These are phyloP conservation scores for Oxygymnocypris stewartii DNA, from an alignment of 2,113 vertebrate species.

Conservation along the genomic window DNA sequence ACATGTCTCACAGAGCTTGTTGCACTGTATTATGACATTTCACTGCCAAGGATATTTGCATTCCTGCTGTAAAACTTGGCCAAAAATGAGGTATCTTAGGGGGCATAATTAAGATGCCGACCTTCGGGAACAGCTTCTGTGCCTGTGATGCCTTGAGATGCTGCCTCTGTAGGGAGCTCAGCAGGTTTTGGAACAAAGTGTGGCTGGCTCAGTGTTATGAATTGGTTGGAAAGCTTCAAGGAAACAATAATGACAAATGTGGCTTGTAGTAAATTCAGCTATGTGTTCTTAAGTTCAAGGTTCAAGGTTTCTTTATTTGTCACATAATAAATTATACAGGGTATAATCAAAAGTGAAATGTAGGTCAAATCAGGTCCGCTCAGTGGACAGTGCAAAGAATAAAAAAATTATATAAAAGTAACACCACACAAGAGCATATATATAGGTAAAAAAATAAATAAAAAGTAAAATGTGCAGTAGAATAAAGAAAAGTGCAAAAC, in stretches of 20 bases:
- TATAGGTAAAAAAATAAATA: too few species aligned
- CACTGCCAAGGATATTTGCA: background rate
- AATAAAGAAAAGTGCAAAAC: too few species aligned
- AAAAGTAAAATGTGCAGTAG: too few species aligned
- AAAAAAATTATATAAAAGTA: too few species aligned
- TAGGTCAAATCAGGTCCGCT: too few species aligned
- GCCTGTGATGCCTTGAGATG: background rate
- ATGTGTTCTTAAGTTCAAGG: too few species aligned
- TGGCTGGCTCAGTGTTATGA: background rate
- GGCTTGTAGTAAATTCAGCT: background rate
- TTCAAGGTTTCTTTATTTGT: too few species aligned
- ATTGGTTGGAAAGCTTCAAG: slow-evolving; percentile 23
- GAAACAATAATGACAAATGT: slow-evolving; percentile 13
- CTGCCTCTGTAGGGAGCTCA: background rate
- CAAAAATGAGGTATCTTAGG: background rate
- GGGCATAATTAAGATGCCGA: background rate
- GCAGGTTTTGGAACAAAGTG: background rate
- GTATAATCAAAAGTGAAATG: too few species aligned
- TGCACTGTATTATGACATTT: background rate
- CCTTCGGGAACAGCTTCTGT: background rate
- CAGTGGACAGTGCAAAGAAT: too few species aligned
- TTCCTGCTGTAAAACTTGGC: background rate
- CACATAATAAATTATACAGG: too few species aligned
- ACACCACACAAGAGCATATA: too few species aligned
- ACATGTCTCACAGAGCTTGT: background rate